Evolutionary conservation across 1,140 invertebrate species (phyloP), one percentile per base, ranked within the genome.

Genomic region (Aethina tumida): DNA sequence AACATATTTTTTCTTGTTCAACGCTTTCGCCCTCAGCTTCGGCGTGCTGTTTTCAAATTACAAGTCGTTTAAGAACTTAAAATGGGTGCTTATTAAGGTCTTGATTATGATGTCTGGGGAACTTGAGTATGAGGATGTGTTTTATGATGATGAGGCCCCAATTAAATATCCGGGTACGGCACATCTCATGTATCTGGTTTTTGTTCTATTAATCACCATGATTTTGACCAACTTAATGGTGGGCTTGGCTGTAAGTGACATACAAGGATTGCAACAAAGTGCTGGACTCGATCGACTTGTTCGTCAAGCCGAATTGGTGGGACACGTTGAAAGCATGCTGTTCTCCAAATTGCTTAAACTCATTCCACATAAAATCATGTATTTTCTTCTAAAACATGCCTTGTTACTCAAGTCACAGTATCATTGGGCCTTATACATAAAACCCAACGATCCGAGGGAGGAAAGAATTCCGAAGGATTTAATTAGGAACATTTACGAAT

Each of bases 51-150:
- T 87, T 53, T 75, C 77, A 12, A 79, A 84, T 42, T 81, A 84
- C 49, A 69, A 73, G 3, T 71, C 82, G 0, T 85, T 85, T 53
- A 62, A 62, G 22, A 67, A 75, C 45, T 67, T 80, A 1, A 56
- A 69, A 1, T 62, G 73, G 35, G 70, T 73, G 0, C 51, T 87
- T 1, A 56, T 89, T 0, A 90, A 89, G 64, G 82, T 82, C 0
- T 73, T 89, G 2, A 81, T 88, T 26, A 89, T 91, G 85, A 87
- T 91, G 84, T 83, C 84, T 0, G 85, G 86, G 0, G 65, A 90
- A 54, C 59, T 90, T 17, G 84, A 89, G 56, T 89, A 83, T 49
- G 84, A 88, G 53, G 81, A 86, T 41, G 76, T 86, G 32, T 88
- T 89, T 53, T 87, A 81, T 49, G 56, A 65, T 5, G 54, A 62